Evolutionary conservation across 2,113 vertebrate species (phyloP), one percentile per base, ranked within the genome.

Genomic region (Circaetus gallicus): DNA sequence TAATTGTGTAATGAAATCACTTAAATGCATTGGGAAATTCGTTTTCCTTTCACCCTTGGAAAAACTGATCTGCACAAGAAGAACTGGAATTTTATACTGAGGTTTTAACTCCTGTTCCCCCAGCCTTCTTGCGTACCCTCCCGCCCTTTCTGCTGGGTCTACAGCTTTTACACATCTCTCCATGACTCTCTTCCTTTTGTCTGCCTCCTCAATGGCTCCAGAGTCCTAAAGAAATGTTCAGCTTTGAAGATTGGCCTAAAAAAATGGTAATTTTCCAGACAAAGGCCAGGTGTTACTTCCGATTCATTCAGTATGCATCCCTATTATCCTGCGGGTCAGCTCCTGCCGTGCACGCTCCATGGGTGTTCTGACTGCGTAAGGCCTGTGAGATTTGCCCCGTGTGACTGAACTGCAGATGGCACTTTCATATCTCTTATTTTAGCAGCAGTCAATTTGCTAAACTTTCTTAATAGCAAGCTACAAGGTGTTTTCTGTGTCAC

Each of bases 211-310:
- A 96, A 95, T 93, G 95, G 90, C 86, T 95, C 90, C 95, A 90
- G 92, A 97, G 90, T 95, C 97, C 90, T 95, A 97, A 97, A 97
- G 95, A 97, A 97, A 96, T 76, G 76, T 94, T 95, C 83, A 50
- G 93, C 94, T 97, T 97, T 97, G 96, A 97, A 97, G 93, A 82
- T 2, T 94, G 93, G 93, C 95, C 96, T 97, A 97, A 97, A 97
- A 96, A 97, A 96, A 96, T 94, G 96, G 91, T 96, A 97, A 97
- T 97, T 97, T 97, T 94, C 89, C 96, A 96, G 94, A 97, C 89
- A 97, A 97, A 97, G 94, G 86, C 91, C 93, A 97, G 97, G 93
- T 97, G 91, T 95, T 94, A 96, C 89, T 97, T 97, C 93, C 89
- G 43, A 97, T 94, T 95, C 86, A 93, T 96, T 94, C 93, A 77